Evolutionary conservation across 2,113 vertebrate genomes (phyloP).

Genomic region (Noctilio leporinus): DNA sequence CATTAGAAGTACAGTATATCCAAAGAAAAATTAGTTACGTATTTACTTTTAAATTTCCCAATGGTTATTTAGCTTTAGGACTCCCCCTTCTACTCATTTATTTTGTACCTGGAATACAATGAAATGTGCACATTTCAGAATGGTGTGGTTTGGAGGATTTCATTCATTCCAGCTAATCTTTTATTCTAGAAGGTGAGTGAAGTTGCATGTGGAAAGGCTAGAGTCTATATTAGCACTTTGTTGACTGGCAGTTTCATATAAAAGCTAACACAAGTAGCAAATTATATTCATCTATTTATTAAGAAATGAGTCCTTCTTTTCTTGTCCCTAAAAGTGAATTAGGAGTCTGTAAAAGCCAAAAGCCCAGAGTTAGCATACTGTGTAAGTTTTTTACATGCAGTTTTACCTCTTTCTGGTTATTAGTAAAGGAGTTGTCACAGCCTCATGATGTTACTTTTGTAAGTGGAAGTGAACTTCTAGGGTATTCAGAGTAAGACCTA

Average conservation of each 20-base stretch:
- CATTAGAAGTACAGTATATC: conserved; percentile 59
- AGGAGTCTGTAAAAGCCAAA: background rate
- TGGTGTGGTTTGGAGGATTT: background rate
- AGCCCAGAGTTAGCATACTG: background rate
- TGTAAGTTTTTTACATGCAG: conserved; percentile 22
- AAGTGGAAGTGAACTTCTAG: background rate
- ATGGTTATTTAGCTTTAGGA: conserved; percentile 43
- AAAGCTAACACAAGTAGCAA: too few species aligned
- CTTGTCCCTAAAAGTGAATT: background rate
- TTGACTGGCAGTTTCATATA: too few species aligned
- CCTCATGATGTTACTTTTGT: background rate
- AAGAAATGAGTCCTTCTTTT: background rate
- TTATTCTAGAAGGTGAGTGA: background rate
- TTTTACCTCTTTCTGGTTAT: background rate
- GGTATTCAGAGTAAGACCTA: background rate
- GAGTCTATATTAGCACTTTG: too few species aligned
- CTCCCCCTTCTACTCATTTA: background rate
- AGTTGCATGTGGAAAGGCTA: background rate
- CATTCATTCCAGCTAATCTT: background rate
- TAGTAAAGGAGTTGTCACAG: background rate
- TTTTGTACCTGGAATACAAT: background rate
- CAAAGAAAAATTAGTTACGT: conserved; percentile 62
- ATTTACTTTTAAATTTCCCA: conserved; percentile 58
- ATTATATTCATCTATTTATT: too few species aligned
- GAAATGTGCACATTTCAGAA: background rate